Evolutionary conservation across 2,888 invertebrate species (phyloP).

Genomic region (Clanis bilineata): DNA sequence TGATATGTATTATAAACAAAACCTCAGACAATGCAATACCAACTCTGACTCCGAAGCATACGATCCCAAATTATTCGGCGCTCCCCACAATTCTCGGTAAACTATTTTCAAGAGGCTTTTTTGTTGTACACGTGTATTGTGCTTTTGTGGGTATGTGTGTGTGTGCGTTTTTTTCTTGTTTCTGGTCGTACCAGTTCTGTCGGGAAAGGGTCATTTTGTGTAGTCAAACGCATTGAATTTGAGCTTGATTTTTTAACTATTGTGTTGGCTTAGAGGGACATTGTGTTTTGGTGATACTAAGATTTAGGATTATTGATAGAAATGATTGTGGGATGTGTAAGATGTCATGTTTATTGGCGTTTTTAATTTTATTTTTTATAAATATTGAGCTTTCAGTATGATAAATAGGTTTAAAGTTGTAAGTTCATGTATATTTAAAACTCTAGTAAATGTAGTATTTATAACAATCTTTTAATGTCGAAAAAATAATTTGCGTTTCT

Average conservation of each 20-base stretch:
- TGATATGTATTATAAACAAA: constrained; percentile 10
- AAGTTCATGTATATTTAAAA: too few relatives aligned
- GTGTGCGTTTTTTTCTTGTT: constrained; percentile 32
- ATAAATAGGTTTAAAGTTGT: too few relatives aligned
- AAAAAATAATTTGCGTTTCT: too few relatives aligned
- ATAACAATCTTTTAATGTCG: too few relatives aligned
- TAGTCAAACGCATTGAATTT: constrained; percentile 39
- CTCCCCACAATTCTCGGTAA: neutral
- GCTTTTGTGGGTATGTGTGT: constrained; percentile 21
- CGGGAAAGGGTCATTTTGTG: constrained; percentile 49
- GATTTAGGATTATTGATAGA: neutral
- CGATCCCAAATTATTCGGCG: neutral
- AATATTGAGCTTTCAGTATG: too few relatives aligned
- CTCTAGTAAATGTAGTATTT: too few relatives aligned
- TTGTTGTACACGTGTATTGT: constrained; percentile 34
- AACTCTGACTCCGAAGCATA: neutral
- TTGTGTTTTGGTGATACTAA: neutral
- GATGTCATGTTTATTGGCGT: neutral
- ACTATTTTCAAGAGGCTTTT: constrained; percentile 29
- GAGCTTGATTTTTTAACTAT: constrained; percentile 41
- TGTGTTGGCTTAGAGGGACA: constrained; percentile 17
- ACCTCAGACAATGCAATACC: neutral
- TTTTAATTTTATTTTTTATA: too few relatives aligned
- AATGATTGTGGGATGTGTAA: neutral
- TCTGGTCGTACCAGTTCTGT: constrained; percentile 32